Evolutionary conservation across 2,113 vertebrate species (phyloP), one percentile per base, ranked within the genome.

Genomic region (Platycercus adscitus): DNA sequence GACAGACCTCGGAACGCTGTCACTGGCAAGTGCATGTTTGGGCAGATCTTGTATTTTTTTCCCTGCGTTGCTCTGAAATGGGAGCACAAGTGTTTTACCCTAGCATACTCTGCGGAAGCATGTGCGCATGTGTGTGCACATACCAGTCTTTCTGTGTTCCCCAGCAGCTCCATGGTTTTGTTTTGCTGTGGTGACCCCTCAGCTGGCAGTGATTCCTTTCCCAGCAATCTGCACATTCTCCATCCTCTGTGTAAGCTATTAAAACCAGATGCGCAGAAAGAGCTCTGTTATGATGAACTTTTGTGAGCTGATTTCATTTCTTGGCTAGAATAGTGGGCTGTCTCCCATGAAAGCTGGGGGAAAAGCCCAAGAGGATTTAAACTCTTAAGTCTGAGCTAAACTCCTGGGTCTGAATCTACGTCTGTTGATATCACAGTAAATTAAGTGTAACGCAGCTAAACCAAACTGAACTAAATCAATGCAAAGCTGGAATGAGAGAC

Each of bases 181-280:
- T 61, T 83, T 82, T 85, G 69, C 91, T 68, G 79, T 35, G 65
- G 13, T 93, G 89, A 87, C 86, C 86, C 88, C 86, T 31, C 7
- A 5, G 91, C 88, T 95, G 91, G 93, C 93, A 64, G 89, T 0
- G 10, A 25, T 73, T 95, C 90, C 76, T 90, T 81, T 96, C 92
- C 88, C 93, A 94, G 91, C 61, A 11, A 85, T 17, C 71, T 88
- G 91, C 78, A n/a, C 84, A 17, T 89, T 93, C 88, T 44, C 90
- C 71, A 73, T 55, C 70, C 85, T 68, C 61, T 11, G 1, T 80
- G 93, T 60, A 23, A 60, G 44, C 43, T 41, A 26, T 86, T 55
- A 4, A 83, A 52, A 80, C 82, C 95, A 94, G 95, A 86, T 88
- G 92, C 7, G 4, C 91, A 68, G 85, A 63, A 72, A 80, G 68